Percentiles rank a stretch among this genome's conserved stretches.
Evolutionary conservation across 2,888 invertebrate species (phyloP).

Genomic region (Harmothoe impar): DNA sequence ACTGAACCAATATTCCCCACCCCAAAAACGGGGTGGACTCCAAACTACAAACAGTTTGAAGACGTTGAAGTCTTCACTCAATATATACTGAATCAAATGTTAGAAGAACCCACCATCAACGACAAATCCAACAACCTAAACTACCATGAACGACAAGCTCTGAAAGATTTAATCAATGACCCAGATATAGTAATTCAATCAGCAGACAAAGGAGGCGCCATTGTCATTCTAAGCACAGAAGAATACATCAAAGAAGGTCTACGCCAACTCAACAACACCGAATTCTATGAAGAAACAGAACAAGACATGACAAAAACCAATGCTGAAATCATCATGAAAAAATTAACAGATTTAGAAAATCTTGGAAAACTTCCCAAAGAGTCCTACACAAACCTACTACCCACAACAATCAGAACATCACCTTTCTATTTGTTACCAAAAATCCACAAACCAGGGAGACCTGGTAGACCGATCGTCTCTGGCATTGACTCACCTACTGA

Average conservation of each 20-base stretch:
- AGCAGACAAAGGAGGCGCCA: conserved; percentile 47
- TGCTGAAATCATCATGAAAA: no score
- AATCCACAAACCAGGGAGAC: not conserved
- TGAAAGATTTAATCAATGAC: not conserved
- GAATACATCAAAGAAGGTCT: conserved; percentile 21
- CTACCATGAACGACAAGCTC: not conserved
- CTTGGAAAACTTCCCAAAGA: no score
- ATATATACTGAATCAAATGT: conserved; percentile 32
- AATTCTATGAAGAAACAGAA: not conserved
- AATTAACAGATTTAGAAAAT: no score
- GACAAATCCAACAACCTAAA: not conserved
- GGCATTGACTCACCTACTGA: conserved; percentile 44
- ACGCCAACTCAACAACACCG: not conserved
- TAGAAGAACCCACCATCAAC: not conserved
- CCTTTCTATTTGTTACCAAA: conserved; percentile 49
- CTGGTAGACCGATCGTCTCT: conserved; percentile 39
- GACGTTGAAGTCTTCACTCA: conserved; percentile 1
- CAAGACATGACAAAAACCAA: no score
- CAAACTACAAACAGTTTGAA: not conserved
- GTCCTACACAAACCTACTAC: not conserved
- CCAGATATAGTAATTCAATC: not conserved
- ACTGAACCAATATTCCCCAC: not conserved
- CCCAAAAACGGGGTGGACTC: not conserved
- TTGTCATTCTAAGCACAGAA: conserved; percentile 15
- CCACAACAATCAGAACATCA: not conserved